phyloP scores from a whole-genome alignment of 2,888 invertebrate genomes.

The Diploptera punctata region DNA sequence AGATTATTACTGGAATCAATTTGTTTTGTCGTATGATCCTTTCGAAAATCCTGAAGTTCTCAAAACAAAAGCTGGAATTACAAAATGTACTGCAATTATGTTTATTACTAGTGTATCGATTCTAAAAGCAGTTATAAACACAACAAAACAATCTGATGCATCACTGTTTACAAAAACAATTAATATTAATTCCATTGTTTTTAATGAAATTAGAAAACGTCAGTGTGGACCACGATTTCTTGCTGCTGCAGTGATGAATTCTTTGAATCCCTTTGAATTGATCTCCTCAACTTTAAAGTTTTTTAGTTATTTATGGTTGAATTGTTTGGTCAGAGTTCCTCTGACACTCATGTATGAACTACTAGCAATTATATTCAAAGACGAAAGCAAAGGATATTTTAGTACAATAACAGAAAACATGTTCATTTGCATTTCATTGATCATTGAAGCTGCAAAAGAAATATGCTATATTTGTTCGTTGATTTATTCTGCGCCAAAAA shows the following conservation, averaged over 20 bases:
- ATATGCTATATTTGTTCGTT: slow-evolving; percentile 45
- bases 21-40: slow-evolving; percentile 78
- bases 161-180: not conserved
- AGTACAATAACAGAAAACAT: not conserved
- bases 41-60: slow-evolving; percentile 71
- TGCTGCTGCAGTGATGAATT: slow-evolving; percentile 47
- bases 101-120: slow-evolving; percentile 71
- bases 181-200: slow-evolving; percentile 43
- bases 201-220: slow-evolving; percentile 50
- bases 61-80: slow-evolving; percentile 62
- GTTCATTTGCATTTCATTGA: not conserved
- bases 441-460: not conserved
- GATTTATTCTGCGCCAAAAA: slow-evolving; percentile 58
- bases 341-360: not conserved
- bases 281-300: not conserved
- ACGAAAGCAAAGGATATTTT: not conserved
- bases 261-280: slow-evolving; percentile 49
- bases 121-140: slow-evolving; percentile 52
- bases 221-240: slow-evolving; percentile 48
- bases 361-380: not conserved
- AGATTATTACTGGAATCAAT: slow-evolving; percentile 76
- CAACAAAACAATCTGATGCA: not conserved
- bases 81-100: slow-evolving; percentile 64
- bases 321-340: not conserved
- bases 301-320: not conserved